Base-by-base conservation (phyloP, 1,140 invertebrate genomes). In the Tenebrio molitor region DNA sequence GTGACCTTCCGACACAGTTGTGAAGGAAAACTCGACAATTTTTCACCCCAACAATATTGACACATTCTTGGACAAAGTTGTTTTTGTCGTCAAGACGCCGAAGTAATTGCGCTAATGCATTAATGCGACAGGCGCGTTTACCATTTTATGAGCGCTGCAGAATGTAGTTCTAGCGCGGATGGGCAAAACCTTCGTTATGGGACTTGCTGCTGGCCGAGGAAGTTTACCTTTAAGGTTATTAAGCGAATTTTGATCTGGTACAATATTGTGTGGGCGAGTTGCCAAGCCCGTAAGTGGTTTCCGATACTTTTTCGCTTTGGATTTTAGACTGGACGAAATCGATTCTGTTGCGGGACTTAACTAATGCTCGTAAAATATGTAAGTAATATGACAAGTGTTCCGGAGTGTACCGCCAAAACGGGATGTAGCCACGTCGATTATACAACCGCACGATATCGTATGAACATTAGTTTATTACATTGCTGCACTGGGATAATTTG, bases 251-350 rank as follows among this genome's bases (percentile, higher is more conserved):
- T 58, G 50, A 58, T 58, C 50, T 29, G 21, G 23, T 23, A 29
- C 23, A 58, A 58, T 58, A 58, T 58, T 58, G 50, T 29, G 50
- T 58, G 50, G 50, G 50, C 50, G 50, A 21, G 15, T 58, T 58
- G 50, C 50, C 50, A 58, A 58, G 19, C 21, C 23, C 6, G 50
- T 58, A 58, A 25, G 50, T 58, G 50, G 50, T 29, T 58, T 58
- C 21, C 17, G 16, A 21, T 50, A 50, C 44, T n/a, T 50, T 50
- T 50, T 50, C 50, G 50, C 23, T 29, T 58, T 58, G 50, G 29
- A 29, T 29, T 39, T 58, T 58, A 58, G 50, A 29, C 8, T 25
- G 23, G 50, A 33, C 50, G 5, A 12, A 58, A 58, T 58, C 50
- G 50, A 58, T 58, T 14, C 23, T 25, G 19, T 53, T 53, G 19